Evolutionary conservation across 1,140 invertebrate genomes (phyloP).

Genomic region (Lepidostoma basale): DNA sequence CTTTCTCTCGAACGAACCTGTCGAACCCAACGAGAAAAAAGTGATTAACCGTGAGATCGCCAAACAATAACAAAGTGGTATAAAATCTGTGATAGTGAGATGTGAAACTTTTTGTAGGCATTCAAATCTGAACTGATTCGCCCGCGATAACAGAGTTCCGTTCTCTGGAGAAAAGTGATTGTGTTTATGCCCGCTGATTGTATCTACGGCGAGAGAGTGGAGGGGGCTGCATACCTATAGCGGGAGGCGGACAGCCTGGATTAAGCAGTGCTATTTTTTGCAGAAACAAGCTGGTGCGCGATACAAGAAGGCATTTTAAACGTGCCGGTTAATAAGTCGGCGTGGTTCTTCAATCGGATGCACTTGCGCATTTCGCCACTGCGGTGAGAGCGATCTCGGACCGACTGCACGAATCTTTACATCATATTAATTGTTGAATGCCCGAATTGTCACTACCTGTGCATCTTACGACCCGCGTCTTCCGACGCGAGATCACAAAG

Average conservation of each 20-base stretch:
- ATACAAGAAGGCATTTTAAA: too few relatives aligned
- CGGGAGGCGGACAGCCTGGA: neutral
- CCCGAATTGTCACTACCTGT: neutral
- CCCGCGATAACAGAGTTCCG: neutral
- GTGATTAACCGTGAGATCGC: neutral
- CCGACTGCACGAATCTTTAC: neutral
- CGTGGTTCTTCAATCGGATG: too few relatives aligned
- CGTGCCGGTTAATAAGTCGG: too few relatives aligned
- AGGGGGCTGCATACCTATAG: neutral
- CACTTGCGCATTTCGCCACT: neutral
- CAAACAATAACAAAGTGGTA: slow-evolving; percentile 22
- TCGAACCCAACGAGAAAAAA: neutral
- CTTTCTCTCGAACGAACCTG: slow-evolving; percentile 3
- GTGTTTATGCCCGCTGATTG: neutral
- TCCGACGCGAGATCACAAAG: neutral
- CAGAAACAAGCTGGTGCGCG: too few relatives aligned
- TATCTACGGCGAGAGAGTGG: neutral
- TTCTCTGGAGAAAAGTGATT: slow-evolving; percentile 19
- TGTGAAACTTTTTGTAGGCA: slow-evolving; percentile 22
- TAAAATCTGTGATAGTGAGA: slow-evolving; percentile 17
- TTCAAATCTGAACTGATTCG: neutral
- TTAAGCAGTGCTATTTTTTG: neutral
- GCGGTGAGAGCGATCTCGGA: neutral
- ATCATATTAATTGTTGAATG: neutral
- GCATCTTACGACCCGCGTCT: neutral